Percentiles rank a stretch among this genome's conserved stretches.
Evolutionary conservation across 2,888 invertebrate genomes (phyloP).

Genomic region (Dorcus parallelipipedus): DNA sequence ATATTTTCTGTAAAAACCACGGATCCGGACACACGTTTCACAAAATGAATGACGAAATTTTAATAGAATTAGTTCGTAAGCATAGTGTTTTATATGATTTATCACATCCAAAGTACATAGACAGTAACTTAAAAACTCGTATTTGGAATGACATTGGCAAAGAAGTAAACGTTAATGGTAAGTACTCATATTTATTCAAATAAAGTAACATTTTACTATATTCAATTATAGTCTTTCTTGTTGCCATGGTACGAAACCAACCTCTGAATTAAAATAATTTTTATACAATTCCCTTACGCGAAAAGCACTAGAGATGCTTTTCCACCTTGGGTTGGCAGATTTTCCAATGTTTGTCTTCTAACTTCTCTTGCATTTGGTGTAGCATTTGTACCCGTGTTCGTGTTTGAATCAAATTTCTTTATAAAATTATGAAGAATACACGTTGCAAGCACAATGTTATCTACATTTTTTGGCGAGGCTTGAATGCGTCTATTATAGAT

Average conservation of each 20-base stretch:
- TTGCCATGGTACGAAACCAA: conserved; percentile 20
- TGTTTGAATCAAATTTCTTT: conserved; percentile 12
- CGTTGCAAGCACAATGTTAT: conserved; percentile 4
- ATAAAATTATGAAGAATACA: conserved; percentile 24
- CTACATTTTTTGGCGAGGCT: conserved; percentile 9
- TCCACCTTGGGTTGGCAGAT: background rate
- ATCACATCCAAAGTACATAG: conserved; percentile 8
- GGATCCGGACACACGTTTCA: no score
- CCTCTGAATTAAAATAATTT: conserved; percentile 17
- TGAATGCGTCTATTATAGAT: conserved; percentile 25
- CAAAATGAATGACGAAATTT: no score
- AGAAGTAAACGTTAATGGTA: conserved; percentile 7
- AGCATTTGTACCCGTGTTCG: background rate
- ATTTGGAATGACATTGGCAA: conserved; percentile 6
- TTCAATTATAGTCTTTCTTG: conserved; percentile 13
- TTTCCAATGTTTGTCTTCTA: conserved; percentile 8
- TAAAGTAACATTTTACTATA: background rate
- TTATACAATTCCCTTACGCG: conserved; percentile 21
- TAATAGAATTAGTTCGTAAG: no score
- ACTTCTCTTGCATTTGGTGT: background rate
- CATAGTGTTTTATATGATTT: background rate
- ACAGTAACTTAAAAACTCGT: conserved; percentile 4
- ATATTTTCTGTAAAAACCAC: background rate
- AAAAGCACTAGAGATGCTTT: conserved; percentile 20
- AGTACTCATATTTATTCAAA: background rate